phyloP scores from a whole-genome alignment of 2,888 invertebrate genomes.

The Lepetodrilus schrolli region DNA sequence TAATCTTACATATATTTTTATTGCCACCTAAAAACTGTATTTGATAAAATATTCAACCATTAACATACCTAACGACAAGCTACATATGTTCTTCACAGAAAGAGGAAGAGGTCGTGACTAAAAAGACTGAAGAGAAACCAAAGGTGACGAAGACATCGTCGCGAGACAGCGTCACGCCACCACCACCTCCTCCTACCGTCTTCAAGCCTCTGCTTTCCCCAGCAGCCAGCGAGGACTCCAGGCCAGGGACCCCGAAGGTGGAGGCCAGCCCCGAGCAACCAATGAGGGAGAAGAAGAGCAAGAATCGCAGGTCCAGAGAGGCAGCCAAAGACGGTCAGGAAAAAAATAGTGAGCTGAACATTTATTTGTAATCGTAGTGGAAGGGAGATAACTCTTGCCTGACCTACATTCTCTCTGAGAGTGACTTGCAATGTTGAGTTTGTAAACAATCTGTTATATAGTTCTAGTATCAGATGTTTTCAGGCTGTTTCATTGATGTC shows the following conservation, averaged over 20 bases:
- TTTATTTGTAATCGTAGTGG: not conserved
- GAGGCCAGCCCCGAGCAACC: not conserved
- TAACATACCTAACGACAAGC: too few species aligned
- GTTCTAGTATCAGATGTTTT: too few species aligned
- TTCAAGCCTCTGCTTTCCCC: not conserved
- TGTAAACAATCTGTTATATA: too few species aligned
- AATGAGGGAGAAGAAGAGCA: constrained; percentile 47
- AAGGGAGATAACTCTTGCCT: not conserved
- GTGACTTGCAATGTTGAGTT: too few species aligned
- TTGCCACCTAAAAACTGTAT: too few species aligned
- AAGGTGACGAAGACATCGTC: not conserved
- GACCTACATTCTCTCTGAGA: constrained; percentile 6
- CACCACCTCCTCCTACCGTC: constrained; percentile 11
- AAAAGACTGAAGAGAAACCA: constrained; percentile 16
- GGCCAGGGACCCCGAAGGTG: not conserved
- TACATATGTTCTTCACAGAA: too few species aligned
- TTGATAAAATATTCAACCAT: not conserved
- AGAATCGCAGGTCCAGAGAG: constrained; percentile 45
- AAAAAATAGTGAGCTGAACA: constrained; percentile 1
- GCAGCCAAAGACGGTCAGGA: constrained; percentile 21
- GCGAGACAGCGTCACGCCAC: not conserved
- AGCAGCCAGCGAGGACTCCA: not conserved
- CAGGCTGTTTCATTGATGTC: too few species aligned
- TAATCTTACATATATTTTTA: not conserved
- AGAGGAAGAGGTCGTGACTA: constrained; percentile 6